Conservation (phyloP, 2,888 invertebrate genomes). For the Ryuthela nishihirai region DNA sequence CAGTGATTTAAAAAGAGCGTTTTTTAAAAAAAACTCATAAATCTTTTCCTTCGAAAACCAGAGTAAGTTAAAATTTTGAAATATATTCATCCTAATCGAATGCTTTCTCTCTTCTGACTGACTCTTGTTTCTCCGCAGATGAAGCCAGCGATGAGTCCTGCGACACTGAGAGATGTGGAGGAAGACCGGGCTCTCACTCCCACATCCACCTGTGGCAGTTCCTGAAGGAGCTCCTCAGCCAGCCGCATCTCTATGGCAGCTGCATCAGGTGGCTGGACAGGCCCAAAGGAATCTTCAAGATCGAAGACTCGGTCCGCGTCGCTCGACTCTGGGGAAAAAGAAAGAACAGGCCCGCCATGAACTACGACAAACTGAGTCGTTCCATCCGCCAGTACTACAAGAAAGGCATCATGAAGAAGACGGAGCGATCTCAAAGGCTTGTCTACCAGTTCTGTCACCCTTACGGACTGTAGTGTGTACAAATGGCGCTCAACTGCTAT, state of each 20-base stretch:
- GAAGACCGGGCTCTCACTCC: slow-evolving; percentile 53
- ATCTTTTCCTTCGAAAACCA: no score
- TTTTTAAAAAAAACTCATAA: no score
- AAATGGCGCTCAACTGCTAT: neutral
- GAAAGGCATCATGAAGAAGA: slow-evolving; percentile 99
- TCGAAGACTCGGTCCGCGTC: slow-evolving; percentile 95
- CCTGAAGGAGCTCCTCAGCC: slow-evolving; percentile 86
- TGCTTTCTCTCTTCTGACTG: neutral
- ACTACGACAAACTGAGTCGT: slow-evolving; percentile 97
- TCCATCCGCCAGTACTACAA: slow-evolving; percentile 99
- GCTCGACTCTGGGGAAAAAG: slow-evolving; percentile 97
- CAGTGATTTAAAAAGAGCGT: no score
- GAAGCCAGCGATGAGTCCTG: slow-evolving; percentile 42
- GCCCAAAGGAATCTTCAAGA: slow-evolving; percentile 93
- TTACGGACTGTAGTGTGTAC: slow-evolving; percentile 68
- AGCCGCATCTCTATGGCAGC: slow-evolving; percentile 82
- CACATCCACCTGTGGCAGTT: slow-evolving; percentile 99
- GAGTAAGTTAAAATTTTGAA: neutral
- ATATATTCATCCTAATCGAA: neutral
- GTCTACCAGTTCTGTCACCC: slow-evolving; percentile 99
- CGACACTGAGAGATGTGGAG: slow-evolving; percentile 36
- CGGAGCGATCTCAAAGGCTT: slow-evolving; percentile 92
- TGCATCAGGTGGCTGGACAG: slow-evolving; percentile 98
- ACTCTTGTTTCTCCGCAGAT: slow-evolving; percentile 35
- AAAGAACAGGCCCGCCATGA: slow-evolving; percentile 98